Percentiles rank a stretch among this genome's conserved stretches.
Evolutionary conservation across 2,888 invertebrate genomes (phyloP).

Genomic region (Cerastis rubricosa): DNA sequence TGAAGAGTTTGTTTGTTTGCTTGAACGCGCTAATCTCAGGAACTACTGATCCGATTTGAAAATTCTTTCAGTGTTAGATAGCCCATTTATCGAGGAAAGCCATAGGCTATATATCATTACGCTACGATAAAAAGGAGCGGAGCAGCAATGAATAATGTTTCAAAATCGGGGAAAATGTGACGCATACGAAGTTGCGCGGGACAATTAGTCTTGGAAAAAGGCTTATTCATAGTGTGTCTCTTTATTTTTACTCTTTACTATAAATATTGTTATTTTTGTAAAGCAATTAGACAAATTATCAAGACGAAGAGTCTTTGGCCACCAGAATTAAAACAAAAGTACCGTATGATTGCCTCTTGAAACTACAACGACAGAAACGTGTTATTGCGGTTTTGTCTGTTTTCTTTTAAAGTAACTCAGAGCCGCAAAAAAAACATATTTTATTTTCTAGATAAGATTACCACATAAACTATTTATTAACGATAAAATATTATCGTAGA

Average conservation of each 20-base stretch:
- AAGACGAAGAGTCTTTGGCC: neutral
- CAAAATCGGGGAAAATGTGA: too few relatives aligned
- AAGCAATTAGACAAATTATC: constrained; percentile 18
- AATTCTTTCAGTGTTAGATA: too few relatives aligned
- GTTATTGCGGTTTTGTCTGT: constrained; percentile 1
- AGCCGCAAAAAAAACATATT: constrained; percentile 3
- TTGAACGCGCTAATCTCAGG: too few relatives aligned
- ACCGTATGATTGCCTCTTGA: neutral
- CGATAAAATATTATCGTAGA: constrained; percentile 48
- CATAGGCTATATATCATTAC: too few relatives aligned
- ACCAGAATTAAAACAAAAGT: constrained; percentile 10
- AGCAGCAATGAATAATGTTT: too few relatives aligned
- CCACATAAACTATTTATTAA: constrained; percentile 36
- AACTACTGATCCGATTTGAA: too few relatives aligned
- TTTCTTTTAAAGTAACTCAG: neutral
- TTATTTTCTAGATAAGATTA: constrained; percentile 44
- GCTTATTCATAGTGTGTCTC: neutral
- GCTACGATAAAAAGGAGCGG: too few relatives aligned
- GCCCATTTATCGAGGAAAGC: too few relatives aligned
- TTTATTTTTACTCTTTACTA: neutral
- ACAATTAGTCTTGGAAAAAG: neutral
- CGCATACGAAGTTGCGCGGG: too few relatives aligned
- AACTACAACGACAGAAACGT: constrained; percentile 1
- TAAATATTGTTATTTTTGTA: constrained; percentile 10
- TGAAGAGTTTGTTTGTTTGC: too few relatives aligned